Evolutionary conservation across 2,113 vertebrate genomes (phyloP), one percentile per base, ranked within the genome.

Genomic region (Eulacestoma nigropectus): DNA sequence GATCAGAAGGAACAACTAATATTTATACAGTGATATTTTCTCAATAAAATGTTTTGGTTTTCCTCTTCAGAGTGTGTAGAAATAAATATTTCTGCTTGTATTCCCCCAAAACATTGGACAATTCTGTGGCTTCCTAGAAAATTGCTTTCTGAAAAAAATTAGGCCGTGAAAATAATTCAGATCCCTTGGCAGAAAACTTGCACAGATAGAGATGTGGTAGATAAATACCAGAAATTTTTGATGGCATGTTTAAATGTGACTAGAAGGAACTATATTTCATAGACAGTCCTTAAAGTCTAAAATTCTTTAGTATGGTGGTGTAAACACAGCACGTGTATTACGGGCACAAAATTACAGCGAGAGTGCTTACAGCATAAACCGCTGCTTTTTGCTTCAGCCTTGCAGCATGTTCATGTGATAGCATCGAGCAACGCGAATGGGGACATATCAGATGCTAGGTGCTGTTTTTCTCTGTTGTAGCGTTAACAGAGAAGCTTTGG

Each of bases 1-100:
- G 52, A 60, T 90, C 41, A 33, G 39, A 39, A 62, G 17, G 33
- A 75, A 32, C 25, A 82, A 47, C 46, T 53, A 35, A 27, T 57
- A 79, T 26, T 32, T 86, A 44, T 82, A 94, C 65, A 69, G 56
- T 93, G 89, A 53, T 59, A 55, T 90, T 93, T 93, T 93, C 74
- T 81, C 49, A 37, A 70, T 57, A 72, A 92, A 72, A 83, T 88
- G 22, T 46, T 76, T 88, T 70, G 10, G 27, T 50, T 95, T 93
- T 65, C 25, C 56, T 93, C 87, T 92, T 79, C 30, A 18, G 56
- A 72, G 32, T 87, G 37, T 79, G 56, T 12, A 65, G 74, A 80
- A 76, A 69, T 57, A 42, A 69, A n/a, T 35, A 7, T 37, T 86
- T 83, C 62, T 60, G 53, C 49, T 69, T 59, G 15, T 81, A 37